Evolutionary conservation across 2,797 vertebrate species (phyloP).

Genomic region (Helostoma temminkii): DNA sequence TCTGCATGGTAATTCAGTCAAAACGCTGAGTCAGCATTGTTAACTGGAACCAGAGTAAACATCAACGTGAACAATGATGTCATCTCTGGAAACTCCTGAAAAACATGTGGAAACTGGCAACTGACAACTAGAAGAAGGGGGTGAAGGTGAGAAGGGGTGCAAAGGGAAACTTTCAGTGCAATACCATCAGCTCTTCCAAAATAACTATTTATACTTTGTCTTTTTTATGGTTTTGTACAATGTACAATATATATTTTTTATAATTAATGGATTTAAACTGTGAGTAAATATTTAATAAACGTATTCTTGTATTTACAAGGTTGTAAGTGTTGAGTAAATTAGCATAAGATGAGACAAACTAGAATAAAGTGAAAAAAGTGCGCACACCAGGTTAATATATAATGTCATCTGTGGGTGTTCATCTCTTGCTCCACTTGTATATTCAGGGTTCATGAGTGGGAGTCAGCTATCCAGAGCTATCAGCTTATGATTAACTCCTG

Average conservation of each 20-base stretch:
- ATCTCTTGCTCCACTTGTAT: constrained; percentile 15
- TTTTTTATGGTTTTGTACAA: constrained; percentile 51
- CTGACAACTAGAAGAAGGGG: constrained; percentile 21
- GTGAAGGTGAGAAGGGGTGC: too few relatives aligned
- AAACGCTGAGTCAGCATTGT: constrained; percentile 6
- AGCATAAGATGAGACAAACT: neutral
- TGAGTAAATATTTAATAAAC: constrained; percentile 38
- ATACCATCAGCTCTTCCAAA: constrained; percentile 38
- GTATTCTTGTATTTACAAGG: neutral
- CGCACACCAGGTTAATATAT: constrained; percentile 1
- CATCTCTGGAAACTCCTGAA: constrained; percentile 58
- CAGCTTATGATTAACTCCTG: constrained; percentile 42
- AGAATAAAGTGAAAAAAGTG: neutral
- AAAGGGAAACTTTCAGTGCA: constrained; percentile 34
- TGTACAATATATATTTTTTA: constrained; percentile 17
- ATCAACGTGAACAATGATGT: constrained; percentile 29
- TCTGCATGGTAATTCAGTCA: constrained; percentile 1
- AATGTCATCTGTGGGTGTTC: constrained; percentile 13
- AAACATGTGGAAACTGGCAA: constrained; percentile 48
- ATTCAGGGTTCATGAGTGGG: constrained; percentile 31
- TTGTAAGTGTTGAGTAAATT: constrained; percentile 21
- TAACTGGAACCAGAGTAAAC: constrained; percentile 17
- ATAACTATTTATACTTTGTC: constrained; percentile 21
- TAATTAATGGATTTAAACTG: constrained; percentile 23
- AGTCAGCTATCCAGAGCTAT: constrained; percentile 31